Conservation (phyloP, 2,797 vertebrate species). For the Adelosebastes latens region DNA sequence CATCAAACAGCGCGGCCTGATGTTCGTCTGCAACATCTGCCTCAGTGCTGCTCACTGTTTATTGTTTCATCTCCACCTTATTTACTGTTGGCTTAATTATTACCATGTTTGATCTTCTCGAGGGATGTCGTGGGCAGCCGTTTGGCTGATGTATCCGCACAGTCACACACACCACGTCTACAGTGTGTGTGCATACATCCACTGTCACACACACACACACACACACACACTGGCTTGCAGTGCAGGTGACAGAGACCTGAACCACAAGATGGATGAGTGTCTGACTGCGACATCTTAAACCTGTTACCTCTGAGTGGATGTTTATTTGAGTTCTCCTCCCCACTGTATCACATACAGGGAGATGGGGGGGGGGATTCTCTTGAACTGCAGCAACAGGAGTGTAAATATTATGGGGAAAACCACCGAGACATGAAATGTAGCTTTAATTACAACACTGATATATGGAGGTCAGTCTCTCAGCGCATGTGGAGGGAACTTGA, state of each 20-base stretch:
- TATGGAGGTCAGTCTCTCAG: constrained; percentile 70
- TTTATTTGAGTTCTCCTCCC: constrained; percentile 83
- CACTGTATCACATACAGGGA: constrained; percentile 63
- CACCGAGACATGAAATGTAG: constrained; percentile 83
- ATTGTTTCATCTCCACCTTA: constrained; percentile 79
- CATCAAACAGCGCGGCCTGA: constrained; percentile 70
- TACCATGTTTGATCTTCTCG: constrained; percentile 74
- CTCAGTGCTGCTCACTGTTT: constrained; percentile 72
- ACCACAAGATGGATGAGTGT: constrained; percentile 80
- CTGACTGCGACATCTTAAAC: constrained; percentile 83
- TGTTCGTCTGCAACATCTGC: constrained; percentile 71
- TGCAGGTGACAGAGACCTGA: constrained; percentile 67
- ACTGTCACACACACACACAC: background rate
- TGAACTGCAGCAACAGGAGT: constrained; percentile 76
- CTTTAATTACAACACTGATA: constrained; percentile 83
- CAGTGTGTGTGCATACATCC: background rate
- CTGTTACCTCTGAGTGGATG: constrained; percentile 81
- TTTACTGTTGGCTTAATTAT: constrained; percentile 79
- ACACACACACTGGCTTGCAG: constrained; percentile 44
- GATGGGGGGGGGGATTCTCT: constrained; percentile 58
- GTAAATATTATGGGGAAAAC: constrained; percentile 82
- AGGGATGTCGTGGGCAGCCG: constrained; percentile 51
- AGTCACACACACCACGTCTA: constrained; percentile 31
- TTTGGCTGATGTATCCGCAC: constrained; percentile 47
- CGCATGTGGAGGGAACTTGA: constrained; percentile 67